phyloP scores from a whole-genome alignment of 2,888 invertebrate genomes.

The Plagiodera versicolora region DNA sequence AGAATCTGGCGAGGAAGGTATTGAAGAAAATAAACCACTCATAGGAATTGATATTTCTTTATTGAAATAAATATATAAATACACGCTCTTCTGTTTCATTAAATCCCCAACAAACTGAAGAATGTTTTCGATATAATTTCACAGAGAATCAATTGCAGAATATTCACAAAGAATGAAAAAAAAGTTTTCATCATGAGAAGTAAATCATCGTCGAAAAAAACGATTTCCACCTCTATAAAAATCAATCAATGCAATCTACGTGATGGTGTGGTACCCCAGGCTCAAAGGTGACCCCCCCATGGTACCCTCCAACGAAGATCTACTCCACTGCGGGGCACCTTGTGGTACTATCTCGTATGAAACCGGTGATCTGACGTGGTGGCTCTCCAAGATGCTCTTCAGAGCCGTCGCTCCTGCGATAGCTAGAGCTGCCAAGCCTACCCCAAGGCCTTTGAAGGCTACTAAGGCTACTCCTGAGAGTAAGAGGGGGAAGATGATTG shows the following conservation, averaged over 20 bases:
- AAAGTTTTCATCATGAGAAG: too few relatives aligned
- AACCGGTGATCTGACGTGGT: slow-evolving; percentile 43
- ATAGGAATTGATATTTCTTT: background rate
- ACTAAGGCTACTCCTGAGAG: slow-evolving; percentile 64
- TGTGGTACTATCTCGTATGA: slow-evolving; percentile 50
- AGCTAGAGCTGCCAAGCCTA: slow-evolving; percentile 63
- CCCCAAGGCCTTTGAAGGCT: slow-evolving; percentile 67
- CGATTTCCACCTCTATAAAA: background rate
- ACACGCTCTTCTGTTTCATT: too few relatives aligned
- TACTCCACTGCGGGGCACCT: slow-evolving; percentile 48
- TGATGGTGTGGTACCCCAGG: slow-evolving; percentile 42
- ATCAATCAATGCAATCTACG: background rate
- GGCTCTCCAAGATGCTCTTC: slow-evolving; percentile 46
- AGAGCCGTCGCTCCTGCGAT: slow-evolving; percentile 58
- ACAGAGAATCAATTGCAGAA: too few relatives aligned
- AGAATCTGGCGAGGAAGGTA: too few relatives aligned
- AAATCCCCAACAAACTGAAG: too few relatives aligned
- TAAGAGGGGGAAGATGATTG: slow-evolving; percentile 63
- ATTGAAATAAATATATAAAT: background rate
- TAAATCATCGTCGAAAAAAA: too few relatives aligned
- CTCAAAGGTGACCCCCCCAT: slow-evolving; percentile 1
- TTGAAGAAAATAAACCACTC: background rate
- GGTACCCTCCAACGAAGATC: slow-evolving; percentile 29
- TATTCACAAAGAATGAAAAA: too few relatives aligned
- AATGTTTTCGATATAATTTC: too few relatives aligned